A percentile compares a stretch with the other conserved stretches of the same genome.
phyloP scores from a whole-genome alignment of 2,797 vertebrate genomes.

The Acropternis orthonyx region DNA sequence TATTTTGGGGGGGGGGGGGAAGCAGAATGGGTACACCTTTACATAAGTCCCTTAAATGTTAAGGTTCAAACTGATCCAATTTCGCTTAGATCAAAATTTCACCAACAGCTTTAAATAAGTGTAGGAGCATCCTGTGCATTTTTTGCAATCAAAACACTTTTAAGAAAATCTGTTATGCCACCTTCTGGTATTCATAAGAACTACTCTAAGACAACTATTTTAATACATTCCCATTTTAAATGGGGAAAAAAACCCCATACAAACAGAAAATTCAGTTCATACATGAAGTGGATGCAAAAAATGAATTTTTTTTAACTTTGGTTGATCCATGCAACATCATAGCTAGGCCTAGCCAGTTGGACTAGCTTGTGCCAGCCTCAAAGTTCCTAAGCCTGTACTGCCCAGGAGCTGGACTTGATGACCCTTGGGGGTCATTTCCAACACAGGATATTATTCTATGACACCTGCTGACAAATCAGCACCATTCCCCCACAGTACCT shows the following conservation, averaged over 20 bases:
- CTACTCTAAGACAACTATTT: not conserved
- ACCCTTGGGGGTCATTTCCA: not conserved
- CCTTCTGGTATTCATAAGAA: slow-evolving; percentile 72
- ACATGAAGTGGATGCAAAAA: not conserved
- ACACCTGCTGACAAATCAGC: not conserved
- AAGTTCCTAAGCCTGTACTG: not conserved
- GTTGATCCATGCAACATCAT: not conserved
- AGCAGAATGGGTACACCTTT: not conserved
- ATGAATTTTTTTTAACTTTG: rapidly evolving
- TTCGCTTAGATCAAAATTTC: not conserved
- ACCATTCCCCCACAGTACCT: not conserved
- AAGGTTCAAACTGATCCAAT: not conserved
- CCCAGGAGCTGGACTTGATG: not conserved
- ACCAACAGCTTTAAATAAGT: not conserved
- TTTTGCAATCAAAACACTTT: not conserved
- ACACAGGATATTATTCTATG: no score
- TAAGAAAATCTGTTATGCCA: slow-evolving; percentile 74
- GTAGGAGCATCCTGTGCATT: rapidly evolving
- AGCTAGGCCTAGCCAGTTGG: not conserved
- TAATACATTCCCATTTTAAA: not conserved
- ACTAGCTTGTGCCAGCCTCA: not conserved
- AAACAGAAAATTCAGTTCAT: not conserved
- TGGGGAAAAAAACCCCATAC: rapidly evolving
- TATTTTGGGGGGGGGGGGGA: no score
- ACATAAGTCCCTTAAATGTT: not conserved